Evolutionary conservation across 2,113 vertebrate species (phyloP).

Genomic region (Noctilio leporinus): DNA sequence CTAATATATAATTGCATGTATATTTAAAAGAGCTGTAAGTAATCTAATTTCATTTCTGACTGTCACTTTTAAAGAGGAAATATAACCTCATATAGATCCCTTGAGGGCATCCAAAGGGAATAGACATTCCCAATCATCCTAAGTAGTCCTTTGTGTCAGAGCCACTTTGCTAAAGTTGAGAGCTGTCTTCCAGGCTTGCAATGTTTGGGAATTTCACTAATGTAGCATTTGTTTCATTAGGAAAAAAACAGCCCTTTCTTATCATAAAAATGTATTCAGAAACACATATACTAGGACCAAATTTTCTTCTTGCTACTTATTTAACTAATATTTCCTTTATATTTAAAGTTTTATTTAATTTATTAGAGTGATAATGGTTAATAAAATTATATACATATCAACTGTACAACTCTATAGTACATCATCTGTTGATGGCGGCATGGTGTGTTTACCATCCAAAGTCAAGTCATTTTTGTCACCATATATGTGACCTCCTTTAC

Average conservation of each 20-base stretch:
- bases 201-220: slow-evolving; percentile 53
- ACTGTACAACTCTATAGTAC: neutral
- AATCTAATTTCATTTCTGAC: slow-evolving; percentile 58
- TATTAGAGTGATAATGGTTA: neutral
- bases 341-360: neutral
- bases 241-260: neutral
- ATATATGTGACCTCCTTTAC: neutral
- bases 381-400: neutral
- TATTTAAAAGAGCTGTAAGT: slow-evolving; percentile 58
- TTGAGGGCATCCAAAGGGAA: slow-evolving; percentile 46
- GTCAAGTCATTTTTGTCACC: neutral
- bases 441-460: neutral
- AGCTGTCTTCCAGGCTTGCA: slow-evolving; percentile 26
- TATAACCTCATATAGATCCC: slow-evolving; percentile 52
- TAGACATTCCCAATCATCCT: slow-evolving; percentile 57
- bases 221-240: slow-evolving; percentile 42
- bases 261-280: neutral
- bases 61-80: slow-evolving; percentile 63
- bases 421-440: neutral
- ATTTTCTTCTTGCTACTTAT: neutral
- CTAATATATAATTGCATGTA: slow-evolving; percentile 16
- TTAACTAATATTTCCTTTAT: neutral
- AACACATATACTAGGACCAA: neutral
- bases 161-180: slow-evolving; percentile 49
- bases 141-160: slow-evolving; percentile 63